Percentiles rank a stretch among this genome's conserved stretches.
Conservation (phyloP, 2,113 vertebrate genomes). For the Myiozetetes cayanensis region DNA sequence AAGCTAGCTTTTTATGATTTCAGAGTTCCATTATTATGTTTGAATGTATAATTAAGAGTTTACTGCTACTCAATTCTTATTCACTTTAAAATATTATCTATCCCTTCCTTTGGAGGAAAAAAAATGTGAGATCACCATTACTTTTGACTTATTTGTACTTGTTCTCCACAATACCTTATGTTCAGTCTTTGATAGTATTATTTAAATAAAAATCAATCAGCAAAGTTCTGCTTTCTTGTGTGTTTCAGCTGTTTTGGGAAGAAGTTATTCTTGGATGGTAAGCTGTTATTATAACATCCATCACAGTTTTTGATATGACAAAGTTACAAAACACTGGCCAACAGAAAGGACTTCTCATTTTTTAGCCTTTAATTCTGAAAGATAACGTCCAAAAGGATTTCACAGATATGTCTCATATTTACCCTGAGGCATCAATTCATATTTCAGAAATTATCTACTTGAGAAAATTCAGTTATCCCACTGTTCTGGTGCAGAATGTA, state of each 20-base stretch:
- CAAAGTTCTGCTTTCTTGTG: not conserved
- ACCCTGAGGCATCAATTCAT: not conserved
- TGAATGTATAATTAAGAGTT: not conserved
- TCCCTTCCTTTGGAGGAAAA: not conserved
- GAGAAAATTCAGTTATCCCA: not conserved
- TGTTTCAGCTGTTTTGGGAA: not conserved
- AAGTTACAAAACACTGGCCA: conserved; percentile 10
- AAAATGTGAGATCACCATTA: not conserved
- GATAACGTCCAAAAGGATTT: conserved; percentile 7
- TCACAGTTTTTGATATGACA: not conserved
- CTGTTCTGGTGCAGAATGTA: not conserved
- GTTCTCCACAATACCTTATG: not conserved
- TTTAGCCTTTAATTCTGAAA: conserved; percentile 12
- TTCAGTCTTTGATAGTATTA: not conserved
- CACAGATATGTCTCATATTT: conserved; percentile 8
- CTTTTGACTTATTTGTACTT: not conserved
- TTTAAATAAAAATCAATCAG: not conserved
- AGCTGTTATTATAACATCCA: not conserved
- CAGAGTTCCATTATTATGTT: not conserved
- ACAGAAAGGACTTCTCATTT: not conserved
- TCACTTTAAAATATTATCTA: not conserved
- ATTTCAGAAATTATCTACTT: conserved; percentile 25
- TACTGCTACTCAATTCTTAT: not conserved
- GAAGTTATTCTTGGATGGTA: not conserved
- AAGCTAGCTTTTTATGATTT: not conserved